Evolutionary conservation across 2,113 vertebrate genomes (phyloP).

Genomic region (Trematocara marginatum): DNA sequence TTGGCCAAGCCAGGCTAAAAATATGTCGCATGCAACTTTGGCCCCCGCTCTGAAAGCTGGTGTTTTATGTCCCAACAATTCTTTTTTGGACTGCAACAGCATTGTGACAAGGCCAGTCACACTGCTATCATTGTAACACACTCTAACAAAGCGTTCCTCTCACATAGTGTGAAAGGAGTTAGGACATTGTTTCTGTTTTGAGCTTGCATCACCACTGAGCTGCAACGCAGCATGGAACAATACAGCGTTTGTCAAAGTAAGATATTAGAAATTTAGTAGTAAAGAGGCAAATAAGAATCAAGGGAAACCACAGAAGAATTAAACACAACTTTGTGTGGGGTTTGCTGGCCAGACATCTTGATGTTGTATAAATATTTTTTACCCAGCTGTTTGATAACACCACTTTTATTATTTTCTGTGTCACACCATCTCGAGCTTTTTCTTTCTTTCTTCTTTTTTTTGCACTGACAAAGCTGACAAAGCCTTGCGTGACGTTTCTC

Average conservation of each 20-base stretch:
- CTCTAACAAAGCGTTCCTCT: background rate
- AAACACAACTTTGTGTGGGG: background rate
- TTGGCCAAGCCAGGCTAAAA: slow-evolving; percentile 42
- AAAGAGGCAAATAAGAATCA: background rate
- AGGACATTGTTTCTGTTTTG: background rate
- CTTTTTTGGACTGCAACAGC: background rate
- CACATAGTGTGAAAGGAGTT: background rate
- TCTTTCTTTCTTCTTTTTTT: background rate
- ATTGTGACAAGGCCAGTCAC: background rate
- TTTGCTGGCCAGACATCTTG: background rate
- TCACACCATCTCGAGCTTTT: background rate
- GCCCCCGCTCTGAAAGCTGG: background rate
- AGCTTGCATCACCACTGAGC: background rate
- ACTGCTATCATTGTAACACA: background rate
- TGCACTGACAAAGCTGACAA: background rate
- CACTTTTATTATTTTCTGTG: background rate
- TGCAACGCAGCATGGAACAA: background rate
- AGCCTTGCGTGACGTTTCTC: slow-evolving; percentile 6
- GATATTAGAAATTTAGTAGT: background rate
- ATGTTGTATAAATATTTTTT: background rate
- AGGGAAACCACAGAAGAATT: background rate
- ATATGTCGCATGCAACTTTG: slow-evolving; percentile 29
- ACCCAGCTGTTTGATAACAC: background rate
- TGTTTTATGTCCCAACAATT: slow-evolving; percentile 26
- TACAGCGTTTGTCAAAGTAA: background rate